Base-by-base conservation (phyloP, 2,113 vertebrate species). In the Grantiella picta region DNA sequence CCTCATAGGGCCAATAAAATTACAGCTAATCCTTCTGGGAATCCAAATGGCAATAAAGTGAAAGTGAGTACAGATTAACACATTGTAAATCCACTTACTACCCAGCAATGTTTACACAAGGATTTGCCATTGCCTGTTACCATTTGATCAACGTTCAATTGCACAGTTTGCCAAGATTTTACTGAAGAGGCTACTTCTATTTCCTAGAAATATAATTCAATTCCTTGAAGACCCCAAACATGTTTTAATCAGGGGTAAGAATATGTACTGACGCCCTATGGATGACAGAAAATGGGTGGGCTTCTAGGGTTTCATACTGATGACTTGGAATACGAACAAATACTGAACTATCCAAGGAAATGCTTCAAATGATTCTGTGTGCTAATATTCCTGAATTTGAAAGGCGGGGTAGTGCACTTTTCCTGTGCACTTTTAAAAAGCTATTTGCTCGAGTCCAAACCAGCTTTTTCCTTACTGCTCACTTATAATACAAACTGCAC, bases 41-140 rank as follows among this genome's bases (percentile, higher is more conserved):
- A 98, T 98, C 98, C 97, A 98, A 97, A 98, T 98, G 98, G 98
- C 98, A 99, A 99, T 99, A 98, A 99, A 99, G 98, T 98, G 98
- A 97, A 98, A 98, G 98, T 97, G 98, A 98, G 98, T 97, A 97
- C 96, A 98, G 98, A 98, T 98, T 98, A 98, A 98, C 98, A 98
- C 97, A 98, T 97, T 97, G 97, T 98, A 98, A 98, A 98, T 98
- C 98, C 98, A 99, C 98, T 98, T 98, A 98, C 97, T 97, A 97
- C 87, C 94, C 94, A 97, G 95, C 92, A 96, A 98, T 97, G 97
- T 98, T 98, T 98, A 97, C 98, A 98, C 95, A 97, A 88, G 97
- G 98, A 98, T 98, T 98, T 98, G 96, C 94, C 96, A 90, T 80
- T 96, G 97, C 96, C 96, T 92, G 95, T 97, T 98, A 98, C 98